A percentile compares a stretch with the other conserved stretches of the same genome.
Conservation (phyloP, 2,797 vertebrate species). For the Pterois miles region DNA sequence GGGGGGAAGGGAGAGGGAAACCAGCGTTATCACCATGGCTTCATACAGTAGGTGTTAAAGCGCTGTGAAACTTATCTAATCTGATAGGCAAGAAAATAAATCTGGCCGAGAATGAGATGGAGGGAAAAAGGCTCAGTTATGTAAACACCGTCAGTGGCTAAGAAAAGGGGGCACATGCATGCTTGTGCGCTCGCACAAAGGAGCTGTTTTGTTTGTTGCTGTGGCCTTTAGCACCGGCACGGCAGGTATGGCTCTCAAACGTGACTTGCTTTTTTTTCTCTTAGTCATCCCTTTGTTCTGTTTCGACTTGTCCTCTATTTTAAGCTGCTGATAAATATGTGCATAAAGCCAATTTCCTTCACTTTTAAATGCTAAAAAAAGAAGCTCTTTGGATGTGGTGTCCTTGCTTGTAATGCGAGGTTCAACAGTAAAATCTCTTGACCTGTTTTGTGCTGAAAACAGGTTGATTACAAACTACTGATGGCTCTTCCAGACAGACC, state of each 20-base stretch:
- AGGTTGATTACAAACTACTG: constrained; percentile 24
- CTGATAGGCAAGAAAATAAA: constrained; percentile 77
- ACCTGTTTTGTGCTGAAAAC: constrained; percentile 16
- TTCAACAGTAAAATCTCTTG: not conserved
- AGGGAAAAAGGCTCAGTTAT: constrained; percentile 63
- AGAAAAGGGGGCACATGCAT: constrained; percentile 27
- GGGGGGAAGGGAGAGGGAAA: constrained; percentile 5
- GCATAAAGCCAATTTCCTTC: not conserved
- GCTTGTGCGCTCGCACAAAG: constrained; percentile 22
- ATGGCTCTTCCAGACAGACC: constrained; percentile 15
- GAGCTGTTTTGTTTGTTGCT: constrained; percentile 60
- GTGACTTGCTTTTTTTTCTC: constrained; percentile 25
- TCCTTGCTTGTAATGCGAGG: constrained; percentile 4
- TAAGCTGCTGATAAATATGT: not conserved
- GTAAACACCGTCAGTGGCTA: constrained; percentile 68
- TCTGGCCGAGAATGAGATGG: constrained; percentile 58
- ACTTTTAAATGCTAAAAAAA: not conserved
- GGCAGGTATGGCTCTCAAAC: constrained; percentile 55
- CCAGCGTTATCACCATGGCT: constrained; percentile 62
- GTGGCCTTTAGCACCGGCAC: constrained; percentile 59
- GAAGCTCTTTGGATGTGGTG: not conserved
- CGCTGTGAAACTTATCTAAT: constrained; percentile 78
- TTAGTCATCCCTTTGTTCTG: constrained; percentile 17
- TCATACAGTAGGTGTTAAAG: constrained; percentile 82
- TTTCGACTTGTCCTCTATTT: constrained; percentile 1